Evolutionary conservation across 2,888 invertebrate species (phyloP), one percentile per base, ranked within the genome.

Genomic region (Ectobius pallidus): DNA sequence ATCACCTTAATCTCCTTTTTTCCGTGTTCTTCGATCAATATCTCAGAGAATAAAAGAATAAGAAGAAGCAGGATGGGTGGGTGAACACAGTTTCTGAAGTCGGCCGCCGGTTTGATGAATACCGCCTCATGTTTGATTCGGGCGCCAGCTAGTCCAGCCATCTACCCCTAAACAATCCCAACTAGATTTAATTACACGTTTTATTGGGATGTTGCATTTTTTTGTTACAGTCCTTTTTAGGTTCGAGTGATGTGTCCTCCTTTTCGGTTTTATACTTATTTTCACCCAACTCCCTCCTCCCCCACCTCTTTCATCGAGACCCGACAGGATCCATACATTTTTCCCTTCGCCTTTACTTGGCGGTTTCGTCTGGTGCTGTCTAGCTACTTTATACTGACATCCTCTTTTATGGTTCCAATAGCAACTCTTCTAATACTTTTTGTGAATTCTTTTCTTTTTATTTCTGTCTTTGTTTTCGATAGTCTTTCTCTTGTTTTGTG

Each of bases 161-260:
- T 58, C 58, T 16, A 58, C 58, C 58, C 58, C 30, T 25, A 65
- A 46, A 65, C 65, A 65, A 65, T 65, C 65, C 34, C 65, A 44
- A 25, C 27, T n/a, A 30, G 65, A 65, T 65, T 46, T 65, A 65
- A 65, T 65, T 65, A 65, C 46, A 27, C 65, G 30, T 46, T 65
- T 65, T 65, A 65, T 65, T 65, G 65, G 42, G 46, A 65, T n/a
- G 62, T 63, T 22, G 20, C 20, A 27, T 44, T 46, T 46, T 46
- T 65, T 65, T 46, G 65, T 42, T n/a, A 4, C n/a, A n/a, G 30
- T 3, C n/a, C n/a, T n/a, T n/a, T n/a, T n/a, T n/a, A n/a, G n/a
- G n/a, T n/a, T n/a, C n/a, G n/a, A n/a, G 52, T 52, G 3, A 22
- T 25, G 25, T 4, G 3, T 52, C 25, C 52, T 30, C 58, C 58